Evolutionary conservation across 2,888 invertebrate genomes (phyloP).

Genomic region (Silvanus unidentatus): DNA sequence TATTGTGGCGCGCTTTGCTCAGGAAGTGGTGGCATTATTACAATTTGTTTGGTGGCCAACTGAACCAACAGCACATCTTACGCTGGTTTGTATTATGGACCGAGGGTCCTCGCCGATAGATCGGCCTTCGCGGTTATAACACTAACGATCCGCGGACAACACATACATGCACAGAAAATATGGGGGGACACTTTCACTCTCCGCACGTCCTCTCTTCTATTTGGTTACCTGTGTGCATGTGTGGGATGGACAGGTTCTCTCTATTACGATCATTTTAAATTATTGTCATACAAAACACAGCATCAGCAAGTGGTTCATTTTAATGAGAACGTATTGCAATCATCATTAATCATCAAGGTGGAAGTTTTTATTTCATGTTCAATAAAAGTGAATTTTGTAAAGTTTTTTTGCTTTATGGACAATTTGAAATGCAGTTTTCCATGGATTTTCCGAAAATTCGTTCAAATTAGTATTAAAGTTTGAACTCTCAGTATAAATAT

Average conservation of each 20-base stretch:
- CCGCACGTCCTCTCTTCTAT: slow-evolving; percentile 14
- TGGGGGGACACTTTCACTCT: slow-evolving; percentile 28
- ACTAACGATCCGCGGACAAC: slow-evolving; percentile 17
- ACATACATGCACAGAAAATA: not conserved
- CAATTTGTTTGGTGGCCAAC: not conserved
- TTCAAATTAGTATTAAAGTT: too few species aligned
- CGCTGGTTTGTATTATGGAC: slow-evolving; percentile 20
- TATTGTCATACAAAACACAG: too few species aligned
- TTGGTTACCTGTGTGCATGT: slow-evolving; percentile 9
- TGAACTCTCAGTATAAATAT: too few species aligned
- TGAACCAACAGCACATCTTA: slow-evolving; percentile 4
- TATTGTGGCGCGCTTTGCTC: slow-evolving; percentile 15
- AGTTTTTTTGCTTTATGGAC: too few species aligned
- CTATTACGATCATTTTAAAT: slow-evolving; percentile 1
- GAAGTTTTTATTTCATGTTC: too few species aligned
- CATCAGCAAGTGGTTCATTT: too few species aligned
- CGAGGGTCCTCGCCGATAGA: slow-evolving; percentile 22
- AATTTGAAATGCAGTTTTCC: too few species aligned
- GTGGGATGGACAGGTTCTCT: slow-evolving; percentile 18
- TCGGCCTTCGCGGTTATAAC: slow-evolving; percentile 22
- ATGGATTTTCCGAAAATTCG: too few species aligned
- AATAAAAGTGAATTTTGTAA: too few species aligned
- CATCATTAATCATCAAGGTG: too few species aligned
- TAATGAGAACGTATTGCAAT: too few species aligned
- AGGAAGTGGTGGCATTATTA: slow-evolving; percentile 22